These are phyloP conservation scores for Gallinago jamesoni DNA, from an alignment of 2,113 vertebrate species.

Conservation along the genomic window DNA sequence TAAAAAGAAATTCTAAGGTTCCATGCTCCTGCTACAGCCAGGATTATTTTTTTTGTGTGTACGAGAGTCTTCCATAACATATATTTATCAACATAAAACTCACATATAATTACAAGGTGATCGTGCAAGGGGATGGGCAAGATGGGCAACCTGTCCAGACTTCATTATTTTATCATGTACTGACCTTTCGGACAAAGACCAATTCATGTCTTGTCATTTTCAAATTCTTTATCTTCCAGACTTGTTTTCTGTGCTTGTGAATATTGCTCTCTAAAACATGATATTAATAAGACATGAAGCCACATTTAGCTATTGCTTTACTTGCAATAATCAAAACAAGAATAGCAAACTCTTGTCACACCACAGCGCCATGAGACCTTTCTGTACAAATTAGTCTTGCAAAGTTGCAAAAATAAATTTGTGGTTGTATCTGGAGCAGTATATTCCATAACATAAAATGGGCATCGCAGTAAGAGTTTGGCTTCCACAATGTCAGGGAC, in stretches of 20 bases:
- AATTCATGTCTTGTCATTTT: not conserved
- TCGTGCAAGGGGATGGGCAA: not conserved
- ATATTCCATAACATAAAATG: not conserved
- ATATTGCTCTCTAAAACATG: not conserved
- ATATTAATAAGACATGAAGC: not conserved
- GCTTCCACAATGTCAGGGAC: not conserved
- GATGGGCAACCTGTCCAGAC: not conserved
- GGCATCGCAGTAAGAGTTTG: not conserved
- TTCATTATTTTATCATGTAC: not conserved
- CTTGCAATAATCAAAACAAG: not conserved
- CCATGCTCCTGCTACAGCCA: not conserved
- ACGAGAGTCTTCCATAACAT: not conserved
- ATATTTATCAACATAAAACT: not conserved
- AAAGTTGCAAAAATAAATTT: not conserved
- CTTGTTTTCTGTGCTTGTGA: not conserved
- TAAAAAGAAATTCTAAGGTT: not conserved
- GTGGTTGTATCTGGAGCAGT: not conserved
- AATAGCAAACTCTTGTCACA: not conserved
- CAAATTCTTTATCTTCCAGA: not conserved
- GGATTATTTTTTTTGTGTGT: not conserved
- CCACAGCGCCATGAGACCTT: not conserved
- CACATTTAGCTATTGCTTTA: not conserved
- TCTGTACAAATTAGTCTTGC: not conserved
- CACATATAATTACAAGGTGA: not conserved
- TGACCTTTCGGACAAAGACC: not conserved